Conservation (phyloP, 2,113 vertebrate genomes). For the Phoxinus phoxinus region DNA sequence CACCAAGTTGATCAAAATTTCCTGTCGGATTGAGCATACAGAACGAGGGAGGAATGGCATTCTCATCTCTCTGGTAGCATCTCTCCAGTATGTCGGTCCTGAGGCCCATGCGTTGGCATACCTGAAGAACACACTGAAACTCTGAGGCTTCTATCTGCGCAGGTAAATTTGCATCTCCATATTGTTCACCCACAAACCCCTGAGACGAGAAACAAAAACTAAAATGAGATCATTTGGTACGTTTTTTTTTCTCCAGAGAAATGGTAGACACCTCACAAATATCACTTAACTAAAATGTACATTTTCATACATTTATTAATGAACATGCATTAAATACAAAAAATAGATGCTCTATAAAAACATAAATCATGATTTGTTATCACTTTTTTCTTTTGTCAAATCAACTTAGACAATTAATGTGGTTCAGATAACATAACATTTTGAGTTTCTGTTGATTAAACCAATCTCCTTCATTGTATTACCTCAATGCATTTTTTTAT, state of each 20-base stretch:
- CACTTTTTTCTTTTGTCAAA: too few species aligned
- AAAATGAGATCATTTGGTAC: background rate
- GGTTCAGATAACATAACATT: too few species aligned
- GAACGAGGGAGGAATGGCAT: slow-evolving; percentile 74
- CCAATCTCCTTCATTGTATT: too few species aligned
- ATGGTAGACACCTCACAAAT: background rate
- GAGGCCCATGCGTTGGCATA: slow-evolving; percentile 66
- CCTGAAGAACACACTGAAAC: slow-evolving; percentile 74
- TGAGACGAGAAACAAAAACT: slow-evolving; percentile 61
- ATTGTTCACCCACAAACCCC: slow-evolving; percentile 78
- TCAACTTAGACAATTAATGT: too few species aligned
- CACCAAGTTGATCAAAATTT: background rate
- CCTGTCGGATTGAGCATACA: slow-evolving; percentile 55
- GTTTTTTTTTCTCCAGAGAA: background rate
- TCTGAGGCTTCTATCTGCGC: slow-evolving; percentile 74
- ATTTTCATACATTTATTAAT: background rate
- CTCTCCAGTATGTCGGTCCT: slow-evolving; percentile 70
- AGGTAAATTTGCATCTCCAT: slow-evolving; percentile 70
- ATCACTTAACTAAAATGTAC: background rate
- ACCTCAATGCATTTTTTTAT: too few species aligned
- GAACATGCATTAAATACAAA: background rate
- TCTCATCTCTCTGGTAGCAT: slow-evolving; percentile 78
- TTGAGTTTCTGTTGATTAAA: too few species aligned
- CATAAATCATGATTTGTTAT: too few species aligned
- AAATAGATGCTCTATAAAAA: background rate